These are phyloP conservation scores for Paramuricea clavata DNA, from an alignment of 92 coral and sea anemone genomes.

Conservation along the genomic window DNA sequence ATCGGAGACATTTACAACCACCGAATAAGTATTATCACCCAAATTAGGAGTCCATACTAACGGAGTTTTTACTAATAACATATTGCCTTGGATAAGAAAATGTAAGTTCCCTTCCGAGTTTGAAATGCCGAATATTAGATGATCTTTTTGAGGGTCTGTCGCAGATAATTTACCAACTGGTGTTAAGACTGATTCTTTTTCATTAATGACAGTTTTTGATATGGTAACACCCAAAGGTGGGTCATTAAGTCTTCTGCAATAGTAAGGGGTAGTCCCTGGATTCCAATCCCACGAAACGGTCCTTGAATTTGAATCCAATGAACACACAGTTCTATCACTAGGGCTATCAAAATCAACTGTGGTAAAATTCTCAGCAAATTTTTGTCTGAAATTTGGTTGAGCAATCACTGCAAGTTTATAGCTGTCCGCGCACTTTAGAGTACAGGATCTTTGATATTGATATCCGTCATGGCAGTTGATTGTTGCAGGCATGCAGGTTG, in stretches of 20 bases:
- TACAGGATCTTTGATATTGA: conserved; percentile 56
- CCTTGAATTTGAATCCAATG: conserved; percentile 24
- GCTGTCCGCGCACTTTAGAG: conserved; percentile 63
- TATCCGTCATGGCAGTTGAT: conserved; percentile 73
- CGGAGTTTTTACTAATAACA: conserved; percentile 48
- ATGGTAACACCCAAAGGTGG: conserved; percentile 74
- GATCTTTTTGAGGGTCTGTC: conserved; percentile 76
- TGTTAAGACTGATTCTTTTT: conserved; percentile 74
- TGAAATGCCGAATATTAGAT: conserved; percentile 74
- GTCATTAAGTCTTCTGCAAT: conserved; percentile 87
- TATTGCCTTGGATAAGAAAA: conserved; percentile 66
- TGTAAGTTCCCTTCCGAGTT: conserved; percentile 48
- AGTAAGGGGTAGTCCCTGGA: conserved; percentile 60
- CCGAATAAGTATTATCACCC: conserved; percentile 51
- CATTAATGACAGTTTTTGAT: conserved; percentile 62
- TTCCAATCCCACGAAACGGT: conserved; percentile 72
- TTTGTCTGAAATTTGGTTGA: conserved; percentile 53
- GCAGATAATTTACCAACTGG: conserved; percentile 75
- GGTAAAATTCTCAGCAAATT: conserved; percentile 75
- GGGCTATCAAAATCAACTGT: conserved; percentile 73
- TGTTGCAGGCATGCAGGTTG: conserved; percentile 69
- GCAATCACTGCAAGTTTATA: conserved; percentile 78
- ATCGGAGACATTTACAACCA: conserved; percentile 75
- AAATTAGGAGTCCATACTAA: conserved; percentile 67
- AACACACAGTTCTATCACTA: conserved; percentile 63